phyloP scores from a whole-genome alignment of 2,797 vertebrate genomes.

The Notolepis coatsorum region DNA sequence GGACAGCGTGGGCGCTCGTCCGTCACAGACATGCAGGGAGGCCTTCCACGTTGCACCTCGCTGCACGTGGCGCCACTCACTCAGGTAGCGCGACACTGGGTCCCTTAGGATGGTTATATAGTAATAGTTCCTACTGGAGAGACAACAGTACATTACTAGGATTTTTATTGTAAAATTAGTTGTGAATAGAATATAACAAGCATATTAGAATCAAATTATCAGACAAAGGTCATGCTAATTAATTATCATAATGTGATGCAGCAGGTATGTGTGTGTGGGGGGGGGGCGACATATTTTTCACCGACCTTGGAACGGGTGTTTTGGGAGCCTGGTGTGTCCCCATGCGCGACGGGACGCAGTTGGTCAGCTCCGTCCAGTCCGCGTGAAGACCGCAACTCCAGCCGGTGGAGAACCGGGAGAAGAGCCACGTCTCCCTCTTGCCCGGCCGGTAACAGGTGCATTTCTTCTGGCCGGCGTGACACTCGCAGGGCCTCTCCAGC shows the following conservation, averaged over 20 bases:
- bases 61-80: slow-evolving; percentile 97
- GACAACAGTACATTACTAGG: slow-evolving; percentile 20
- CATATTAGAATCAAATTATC: too few relatives aligned
- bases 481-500: slow-evolving; percentile 95
- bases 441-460: slow-evolving; percentile 94
- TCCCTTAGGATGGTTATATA: slow-evolving; percentile 98
- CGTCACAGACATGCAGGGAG: slow-evolving; percentile 94
- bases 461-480: slow-evolving; percentile 95
- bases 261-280: too few relatives aligned
- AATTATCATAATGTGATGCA: too few relatives aligned
- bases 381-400: slow-evolving; percentile 98
- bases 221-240: too few relatives aligned
- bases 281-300: too few relatives aligned
- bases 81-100: slow-evolving; percentile 94
- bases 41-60: slow-evolving; percentile 97
- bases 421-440: slow-evolving; percentile 95
- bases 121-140: slow-evolving; percentile 89
- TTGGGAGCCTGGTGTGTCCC: slow-evolving; percentile 76
- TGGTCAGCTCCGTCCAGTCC: slow-evolving; percentile 97
- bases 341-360: slow-evolving; percentile 92
- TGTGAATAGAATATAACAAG: too few relatives aligned
- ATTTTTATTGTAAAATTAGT: too few relatives aligned
- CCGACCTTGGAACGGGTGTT: slow-evolving; percentile 64
- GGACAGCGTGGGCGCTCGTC: slow-evolving; percentile 89
- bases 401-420: slow-evolving; percentile 96